Evolutionary conservation across 2,797 vertebrate species (phyloP).

Genomic region (Arrhamphus sclerolepis): DNA sequence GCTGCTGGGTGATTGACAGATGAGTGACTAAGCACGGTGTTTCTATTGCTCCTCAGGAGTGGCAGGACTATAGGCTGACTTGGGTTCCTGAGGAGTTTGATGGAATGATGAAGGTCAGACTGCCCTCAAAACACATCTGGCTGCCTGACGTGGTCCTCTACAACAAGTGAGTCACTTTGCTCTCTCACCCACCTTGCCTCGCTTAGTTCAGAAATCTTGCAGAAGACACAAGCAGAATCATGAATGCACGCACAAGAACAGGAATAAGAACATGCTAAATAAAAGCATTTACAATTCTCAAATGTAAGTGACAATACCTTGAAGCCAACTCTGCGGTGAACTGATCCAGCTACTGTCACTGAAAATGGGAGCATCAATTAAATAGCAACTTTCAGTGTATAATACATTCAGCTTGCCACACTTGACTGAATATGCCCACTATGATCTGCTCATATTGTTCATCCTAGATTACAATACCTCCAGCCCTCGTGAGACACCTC

Average conservation of each 20-base stretch:
- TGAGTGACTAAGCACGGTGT: conserved; percentile 47
- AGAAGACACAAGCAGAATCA: conserved; percentile 1
- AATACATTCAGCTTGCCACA: conserved; percentile 19
- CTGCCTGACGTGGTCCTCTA: conserved; percentile 97
- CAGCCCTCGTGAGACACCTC: conserved; percentile 20
- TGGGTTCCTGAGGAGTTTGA: conserved; percentile 96
- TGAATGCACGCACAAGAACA: not conserved
- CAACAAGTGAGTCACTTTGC: conserved; percentile 91
- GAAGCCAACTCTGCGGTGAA: conserved; percentile 4
- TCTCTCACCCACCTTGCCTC: conserved; percentile 2
- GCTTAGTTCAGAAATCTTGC: conserved; percentile 4
- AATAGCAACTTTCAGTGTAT: conserved; percentile 19
- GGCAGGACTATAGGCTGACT: conserved; percentile 96
- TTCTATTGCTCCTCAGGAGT: conserved; percentile 84
- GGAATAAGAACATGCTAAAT: not conserved
- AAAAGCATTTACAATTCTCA: no score
- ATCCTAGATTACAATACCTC: conserved; percentile 28
- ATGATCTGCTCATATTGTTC: conserved; percentile 34
- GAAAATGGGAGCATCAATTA: conserved; percentile 28
- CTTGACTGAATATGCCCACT: conserved; percentile 42
- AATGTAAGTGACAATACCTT: not conserved
- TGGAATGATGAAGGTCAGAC: conserved; percentile 95
- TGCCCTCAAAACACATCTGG: conserved; percentile 99
- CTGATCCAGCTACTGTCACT: conserved; percentile 19
- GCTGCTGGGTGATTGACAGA: conserved; percentile 22